Percentiles rank a stretch among this genome's conserved stretches.
Conservation (phyloP, 2,888 invertebrate genomes). For the Chromoteleia sp. region DNA sequence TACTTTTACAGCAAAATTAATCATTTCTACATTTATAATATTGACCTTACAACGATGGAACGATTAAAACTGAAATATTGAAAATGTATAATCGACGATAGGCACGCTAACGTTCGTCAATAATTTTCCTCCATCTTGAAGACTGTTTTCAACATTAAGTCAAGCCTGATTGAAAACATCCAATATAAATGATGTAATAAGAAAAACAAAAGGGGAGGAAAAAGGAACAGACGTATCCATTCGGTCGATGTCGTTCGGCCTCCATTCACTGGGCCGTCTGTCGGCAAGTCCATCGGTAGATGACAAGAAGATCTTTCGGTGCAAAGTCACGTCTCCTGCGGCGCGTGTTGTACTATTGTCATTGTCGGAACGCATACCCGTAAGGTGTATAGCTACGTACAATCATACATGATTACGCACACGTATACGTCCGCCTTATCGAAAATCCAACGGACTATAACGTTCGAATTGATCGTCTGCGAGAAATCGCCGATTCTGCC, state of each 20-base stretch:
- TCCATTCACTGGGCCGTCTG: slow-evolving; percentile 74
- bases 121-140: too few species aligned
- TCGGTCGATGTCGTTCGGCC: slow-evolving; percentile 71
- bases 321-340: slow-evolving; percentile 83
- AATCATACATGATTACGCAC: slow-evolving; percentile 71
- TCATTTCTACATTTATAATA: too few species aligned
- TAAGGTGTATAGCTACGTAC: slow-evolving; percentile 77
- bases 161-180: slow-evolving; percentile 43
- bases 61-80: too few species aligned
- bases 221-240: slow-evolving; percentile 41
- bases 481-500: slow-evolving; percentile 35
- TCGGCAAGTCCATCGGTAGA: slow-evolving; percentile 78
- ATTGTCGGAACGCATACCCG: slow-evolving; percentile 79
- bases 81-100: too few species aligned
- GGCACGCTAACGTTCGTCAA: too few species aligned
- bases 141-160: too few species aligned
- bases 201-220: slow-evolving; percentile 3
- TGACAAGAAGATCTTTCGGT: slow-evolving; percentile 71
- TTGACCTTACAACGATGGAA: too few species aligned
- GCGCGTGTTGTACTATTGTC: slow-evolving; percentile 80
- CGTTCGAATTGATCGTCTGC: slow-evolving; percentile 75
- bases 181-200: neutral
- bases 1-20: too few species aligned
- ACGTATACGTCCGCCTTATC: slow-evolving; percentile 62
- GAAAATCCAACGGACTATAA: slow-evolving; percentile 50